Evolutionary conservation across 2,797 vertebrate genomes (phyloP), one percentile per base, ranked within the genome.

Genomic region (Trachops cirrhosus): DNA sequence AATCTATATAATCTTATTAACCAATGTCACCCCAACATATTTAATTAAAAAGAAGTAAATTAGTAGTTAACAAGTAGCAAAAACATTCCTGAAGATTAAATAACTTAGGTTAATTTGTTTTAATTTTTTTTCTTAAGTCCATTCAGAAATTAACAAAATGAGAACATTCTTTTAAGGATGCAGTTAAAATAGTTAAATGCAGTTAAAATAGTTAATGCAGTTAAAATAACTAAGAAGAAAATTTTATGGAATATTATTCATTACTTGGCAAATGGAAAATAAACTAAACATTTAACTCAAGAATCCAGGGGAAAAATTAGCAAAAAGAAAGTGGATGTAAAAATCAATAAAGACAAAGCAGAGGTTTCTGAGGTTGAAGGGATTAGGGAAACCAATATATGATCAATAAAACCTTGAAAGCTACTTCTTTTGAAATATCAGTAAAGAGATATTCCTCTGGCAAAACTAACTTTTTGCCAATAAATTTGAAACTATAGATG

Each of bases 121-220:
- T 68, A 83, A 82, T 73, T 22, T 39, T 39, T 54, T 93, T 83
- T 75, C 41, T 64, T 52, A 84, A 86, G 84, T 48, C 9, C 46
- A 91, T 21, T 86, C n/a, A 74, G n/a, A 91, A 78, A 86, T 90
- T 67, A 78, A 52, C 41, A 95, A 94, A 93, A 86, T 50, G 2
- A 94, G 44, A 89, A 39, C 18, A 37, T 78, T 18, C 26, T 82
- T 84, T 95, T 57, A 70, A 91, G 8, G 48, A 79, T 82, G 29
- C 24, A 59, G 37, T 94, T 68, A 70, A 89, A 86, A 11, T 68
- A 73, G n/a, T 79, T n/a, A n/a, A n/a, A 79, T 82, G 29, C 24
- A 59, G 37, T 94, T 68, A 70, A 89, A 86, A 11, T 68, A 73
- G n/a, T 79, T n/a, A n/a, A 79, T 82, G 29, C 24, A 59, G 37